Percentiles rank a stretch among this genome's conserved stretches.
phyloP scores from a whole-genome alignment of 2,113 vertebrate species.

The Podarcis raffonei region DNA sequence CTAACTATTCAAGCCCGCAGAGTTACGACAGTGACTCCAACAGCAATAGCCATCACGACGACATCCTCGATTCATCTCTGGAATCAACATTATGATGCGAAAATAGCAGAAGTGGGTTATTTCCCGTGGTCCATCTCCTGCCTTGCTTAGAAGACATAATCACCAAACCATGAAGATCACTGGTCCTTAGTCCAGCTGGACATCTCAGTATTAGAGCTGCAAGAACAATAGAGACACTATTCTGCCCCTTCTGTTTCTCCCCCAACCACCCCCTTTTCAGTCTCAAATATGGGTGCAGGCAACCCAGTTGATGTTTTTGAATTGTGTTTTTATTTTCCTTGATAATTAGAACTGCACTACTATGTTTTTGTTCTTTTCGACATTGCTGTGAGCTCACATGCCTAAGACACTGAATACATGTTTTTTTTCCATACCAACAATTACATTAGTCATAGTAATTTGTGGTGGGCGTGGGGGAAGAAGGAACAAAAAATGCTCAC shows the following conservation, averaged over 20 bases:
- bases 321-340: constrained; percentile 50
- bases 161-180: constrained; percentile 30
- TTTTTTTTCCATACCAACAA: constrained; percentile 14
- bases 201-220: constrained; percentile 64
- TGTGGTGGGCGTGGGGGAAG: background rate
- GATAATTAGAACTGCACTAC: constrained; percentile 76
- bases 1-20: constrained; percentile 94
- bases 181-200: constrained; percentile 61
- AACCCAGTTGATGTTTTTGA: constrained; percentile 72
- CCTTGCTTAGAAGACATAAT: constrained; percentile 25
- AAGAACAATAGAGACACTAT: constrained; percentile 74
- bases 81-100: constrained; percentile 90
- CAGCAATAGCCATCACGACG: constrained; percentile 95
- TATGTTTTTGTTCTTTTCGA: constrained; percentile 71
- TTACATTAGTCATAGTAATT: constrained; percentile 34
- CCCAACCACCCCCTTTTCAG: constrained; percentile 39
- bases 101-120: background rate
- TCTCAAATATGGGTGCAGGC: constrained; percentile 80
- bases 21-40: constrained; percentile 98
- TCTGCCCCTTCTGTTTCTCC: background rate
- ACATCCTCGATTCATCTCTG: constrained; percentile 92
- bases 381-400: constrained; percentile 79
- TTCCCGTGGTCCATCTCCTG: constrained; percentile 9
- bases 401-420: constrained; percentile 76
- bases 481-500: background rate